Base-by-base conservation (phyloP, 2,888 invertebrate species). In the Helicoverpa assulta region DNA sequence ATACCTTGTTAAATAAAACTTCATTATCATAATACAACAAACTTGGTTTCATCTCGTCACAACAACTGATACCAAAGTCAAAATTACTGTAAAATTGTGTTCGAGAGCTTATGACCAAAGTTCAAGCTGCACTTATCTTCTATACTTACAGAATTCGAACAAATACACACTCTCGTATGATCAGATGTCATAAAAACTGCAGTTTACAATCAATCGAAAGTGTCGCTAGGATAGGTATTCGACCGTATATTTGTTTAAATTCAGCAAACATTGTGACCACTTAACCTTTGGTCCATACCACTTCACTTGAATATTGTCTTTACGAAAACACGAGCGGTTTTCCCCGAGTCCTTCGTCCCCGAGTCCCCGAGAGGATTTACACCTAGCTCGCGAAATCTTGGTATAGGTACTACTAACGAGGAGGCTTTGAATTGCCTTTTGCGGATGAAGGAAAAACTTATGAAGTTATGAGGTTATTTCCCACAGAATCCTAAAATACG, bases 401-500 rank as follows among this genome's bases (percentile, higher is more conserved):
- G 43, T 43, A 43, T 5, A 43, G 5, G 4, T 43, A 43, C 12
- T 10, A 33, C 10, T 14, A 43, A 5, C 16, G 14, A 16, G 16
- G 43, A 43, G 14, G 16, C 43, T 5, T 43, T 43, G 16, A 4
- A 2, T 43, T 5, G 0, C 16, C 16, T 16, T 43, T 43, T 5
- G 43, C 16, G 43, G 16, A 16, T 12, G 12, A 10, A 37, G 37
- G 16, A 43, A 43, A 14, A 5, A 43, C 4, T 1, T 50, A 10
- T 14, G 12, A 37, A 37, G 14, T 21, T 53, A 53, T 29, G 14
- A 5, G n/a, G 18, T 37, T 37, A 50, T 18, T 60, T 62, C 26
- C 43, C 53, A 21, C 65, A 40, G 51, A 65, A 71, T 62, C 60
- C 66, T 26, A 72, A 80, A 66, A 63, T 19, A 43, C 47, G 16